Evolutionary conservation across 2,888 invertebrate species (phyloP), one percentile per base, ranked within the genome.

Genomic region (Andrena bucephala): DNA sequence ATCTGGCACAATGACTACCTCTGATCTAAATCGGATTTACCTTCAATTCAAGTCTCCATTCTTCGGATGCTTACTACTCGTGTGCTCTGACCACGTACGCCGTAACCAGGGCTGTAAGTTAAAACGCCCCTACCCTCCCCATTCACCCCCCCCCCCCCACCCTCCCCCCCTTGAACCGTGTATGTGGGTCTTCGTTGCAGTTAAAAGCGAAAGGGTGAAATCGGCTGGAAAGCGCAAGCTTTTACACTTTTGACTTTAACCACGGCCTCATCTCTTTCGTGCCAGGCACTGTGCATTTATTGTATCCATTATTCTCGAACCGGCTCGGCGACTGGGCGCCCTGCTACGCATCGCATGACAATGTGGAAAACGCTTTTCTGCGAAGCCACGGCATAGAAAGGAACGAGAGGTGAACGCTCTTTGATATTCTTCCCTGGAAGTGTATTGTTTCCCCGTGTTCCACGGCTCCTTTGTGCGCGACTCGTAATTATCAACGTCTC

Each of bases 201-300:
- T 84, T 87, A 85, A 89, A 89, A 87, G 87, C 85, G 85, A 89
- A 88, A 88, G 87, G 86, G 77, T 86, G 87, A 89, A 88, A 89
- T 89, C 87, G 85, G 79, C 66, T 75, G 87, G 84, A 88, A 89
- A 89, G 88, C 65, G 81, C 82, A 72, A 83, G 89, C 89, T 87
- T 89, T 86, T 87, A 87, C 89, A 87, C 89, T 87, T 89, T 89
- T 89, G 87, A 89, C 86, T 89, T 83, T 75, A 85, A 66, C 68
- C 70, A 13, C 74, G 31, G 54, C 65, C 73, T 72, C 83, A 48
- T 50, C 70, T 52, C 69, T 69, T 81, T 72, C 62, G 16, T 77
- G 70, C 62, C 20, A 48, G 33, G 59, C 52, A 62, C 79, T 67
- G 72, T 62, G 75, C 84, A 87, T 85, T 84, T 83, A 81, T 78